Conservation (phyloP, 2,797 vertebrate species). For the Petrocephalus sullivani region DNA sequence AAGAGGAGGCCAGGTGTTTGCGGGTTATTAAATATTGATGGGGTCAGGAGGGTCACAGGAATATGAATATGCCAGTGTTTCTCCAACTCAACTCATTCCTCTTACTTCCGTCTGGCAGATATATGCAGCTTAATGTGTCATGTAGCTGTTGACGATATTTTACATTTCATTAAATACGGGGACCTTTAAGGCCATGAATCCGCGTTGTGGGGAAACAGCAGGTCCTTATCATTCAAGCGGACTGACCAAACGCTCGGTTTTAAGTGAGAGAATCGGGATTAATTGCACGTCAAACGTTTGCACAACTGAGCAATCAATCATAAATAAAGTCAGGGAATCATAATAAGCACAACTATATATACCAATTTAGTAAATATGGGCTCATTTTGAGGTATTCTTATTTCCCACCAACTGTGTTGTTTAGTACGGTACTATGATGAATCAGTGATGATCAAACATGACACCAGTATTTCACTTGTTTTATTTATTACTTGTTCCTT, state of each 20-base stretch:
- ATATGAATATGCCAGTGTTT: constrained; percentile 37
- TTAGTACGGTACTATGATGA: background rate
- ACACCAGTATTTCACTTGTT: too few relatives aligned
- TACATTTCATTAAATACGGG: constrained; percentile 18
- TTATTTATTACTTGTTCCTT: too few relatives aligned
- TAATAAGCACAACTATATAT: background rate
- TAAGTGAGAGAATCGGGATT: background rate
- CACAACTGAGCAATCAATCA: background rate
- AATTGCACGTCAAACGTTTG: background rate
- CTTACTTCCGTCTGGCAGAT: constrained; percentile 36
- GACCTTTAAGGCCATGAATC: background rate
- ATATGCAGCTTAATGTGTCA: constrained; percentile 18
- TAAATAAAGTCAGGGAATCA: background rate
- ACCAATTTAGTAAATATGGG: background rate
- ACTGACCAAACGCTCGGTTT: background rate
- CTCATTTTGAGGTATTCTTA: background rate
- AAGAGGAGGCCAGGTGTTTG: constrained; percentile 43
- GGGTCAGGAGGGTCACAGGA: constrained; percentile 42
- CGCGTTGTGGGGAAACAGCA: background rate
- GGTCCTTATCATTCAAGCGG: background rate
- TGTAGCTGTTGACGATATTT: constrained; percentile 22
- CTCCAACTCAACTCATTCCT: constrained; percentile 40
- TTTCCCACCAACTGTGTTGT: background rate
- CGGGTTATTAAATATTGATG: constrained; percentile 35
- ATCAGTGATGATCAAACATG: too few relatives aligned